Evolutionary conservation across 2,797 vertebrate species (phyloP), one percentile per base, ranked within the genome.

Genomic region (Botia kubotai): DNA sequence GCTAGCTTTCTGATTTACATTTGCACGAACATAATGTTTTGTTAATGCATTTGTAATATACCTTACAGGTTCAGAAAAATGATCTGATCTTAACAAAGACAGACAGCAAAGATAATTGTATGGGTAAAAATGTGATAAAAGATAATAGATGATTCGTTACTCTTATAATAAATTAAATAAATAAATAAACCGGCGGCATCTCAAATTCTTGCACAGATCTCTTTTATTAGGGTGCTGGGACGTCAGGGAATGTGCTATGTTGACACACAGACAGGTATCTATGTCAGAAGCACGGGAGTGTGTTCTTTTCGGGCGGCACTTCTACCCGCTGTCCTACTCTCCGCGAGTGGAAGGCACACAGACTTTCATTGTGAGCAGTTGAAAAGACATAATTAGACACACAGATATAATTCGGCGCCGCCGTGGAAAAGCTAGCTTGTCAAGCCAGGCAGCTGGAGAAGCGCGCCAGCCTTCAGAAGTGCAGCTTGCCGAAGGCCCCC

Each of bases 381-480:
- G 88, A 93, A 93, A 93, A 91, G 89, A 93, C 92, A 93, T 93
- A 93, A 94, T 93, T 93, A 94, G 91, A 92, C 89, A 87, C 90
- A 88, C 85, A 87, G 88, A 91, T 91, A 90, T 91, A 92, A 93
- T 91, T 92, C 87, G 84, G 87, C 85, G 87, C 82, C 87, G 88
- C 88, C 83, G 89, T 86, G 84, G 84, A 78, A 85, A 77, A 86
- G 85, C 90, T 91, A 85, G 84, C 90, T 91, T 93, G 92, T 93
- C 93, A 93, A 84, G 88, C 81, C 86, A 89, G 87, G 89, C 89
- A 91, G 87, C 84, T 82, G 77, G 79, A 84, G 86, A 86, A 86
- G 82, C 73, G 60, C 70, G 33, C 63, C 78, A 69, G 60, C 75
- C 79, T 85, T 92, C 86, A 91, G 90, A 93, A 90, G 91, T 90